phyloP scores from a whole-genome alignment of 2,888 invertebrate genomes.

The Oscheius myriophilus region DNA sequence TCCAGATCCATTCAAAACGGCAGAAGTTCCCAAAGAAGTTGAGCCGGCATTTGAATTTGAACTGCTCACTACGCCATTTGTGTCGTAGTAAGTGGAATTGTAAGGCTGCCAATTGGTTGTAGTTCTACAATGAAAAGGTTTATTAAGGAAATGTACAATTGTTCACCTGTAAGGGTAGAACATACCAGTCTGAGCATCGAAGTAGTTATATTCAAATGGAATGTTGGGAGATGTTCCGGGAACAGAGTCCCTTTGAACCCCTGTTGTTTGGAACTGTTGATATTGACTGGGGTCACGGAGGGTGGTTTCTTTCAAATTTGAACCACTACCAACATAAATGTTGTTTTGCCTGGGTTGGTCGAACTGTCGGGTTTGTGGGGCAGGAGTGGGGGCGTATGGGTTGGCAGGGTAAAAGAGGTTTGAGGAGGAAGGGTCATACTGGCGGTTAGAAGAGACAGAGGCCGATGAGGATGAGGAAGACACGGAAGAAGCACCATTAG shows the following conservation, averaged over 20 bases:
- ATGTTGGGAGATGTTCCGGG: conserved; percentile 12
- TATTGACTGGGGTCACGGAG: conserved; percentile 37
- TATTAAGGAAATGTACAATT: conserved; percentile 6
- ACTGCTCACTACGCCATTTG: conserved; percentile 9
- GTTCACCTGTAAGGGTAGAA: conserved; percentile 54
- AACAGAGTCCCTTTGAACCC: conserved; percentile 11
- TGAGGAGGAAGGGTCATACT: conserved; percentile 5
- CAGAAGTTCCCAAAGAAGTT: background rate
- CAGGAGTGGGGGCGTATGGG: conserved; percentile 7
- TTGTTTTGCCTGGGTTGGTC: conserved; percentile 4
- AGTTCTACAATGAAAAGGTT: conserved; percentile 17
- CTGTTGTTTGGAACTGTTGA: background rate
- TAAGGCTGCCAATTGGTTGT: conserved; percentile 11
- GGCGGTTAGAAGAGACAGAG: background rate
- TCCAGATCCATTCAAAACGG: background rate
- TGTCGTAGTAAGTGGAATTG: conserved; percentile 21
- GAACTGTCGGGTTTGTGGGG: conserved; percentile 4
- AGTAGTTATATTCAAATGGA: conserved; percentile 19
- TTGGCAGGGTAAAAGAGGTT: conserved; percentile 21
- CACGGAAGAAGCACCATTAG: background rate
- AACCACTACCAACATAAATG: conserved; percentile 33
- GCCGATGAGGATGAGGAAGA: background rate
- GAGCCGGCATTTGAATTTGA: background rate
- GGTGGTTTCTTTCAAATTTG: conserved; percentile 45
- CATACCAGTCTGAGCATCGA: conserved; percentile 32